These are phyloP conservation scores for Xenopus petersii DNA, from an alignment of 2,797 vertebrate species.

Conservation along the genomic window DNA sequence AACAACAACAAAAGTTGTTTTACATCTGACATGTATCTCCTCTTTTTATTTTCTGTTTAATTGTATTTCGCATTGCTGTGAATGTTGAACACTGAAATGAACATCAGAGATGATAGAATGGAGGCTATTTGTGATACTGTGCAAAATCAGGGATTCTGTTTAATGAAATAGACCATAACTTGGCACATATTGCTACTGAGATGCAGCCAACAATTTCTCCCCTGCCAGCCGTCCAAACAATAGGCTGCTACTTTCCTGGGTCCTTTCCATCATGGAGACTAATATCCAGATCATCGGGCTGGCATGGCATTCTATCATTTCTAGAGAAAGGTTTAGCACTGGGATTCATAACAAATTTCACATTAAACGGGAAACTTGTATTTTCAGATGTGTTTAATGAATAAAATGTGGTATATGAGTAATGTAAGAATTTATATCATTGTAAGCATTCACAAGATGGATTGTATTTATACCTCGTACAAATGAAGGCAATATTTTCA, in stretches of 20 bases:
- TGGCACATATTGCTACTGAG: neutral
- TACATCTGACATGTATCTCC: no score
- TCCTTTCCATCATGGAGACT: neutral
- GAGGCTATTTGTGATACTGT: neutral
- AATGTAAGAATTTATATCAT: no score
- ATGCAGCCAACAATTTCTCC: neutral
- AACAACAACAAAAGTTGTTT: neutral
- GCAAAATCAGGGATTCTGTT: neutral
- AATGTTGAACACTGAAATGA: neutral
- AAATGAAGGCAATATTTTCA: no score
- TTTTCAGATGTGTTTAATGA: no score
- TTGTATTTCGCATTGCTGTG: no score
- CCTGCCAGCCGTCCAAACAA: neutral
- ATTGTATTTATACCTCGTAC: no score
- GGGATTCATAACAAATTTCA: neutral
- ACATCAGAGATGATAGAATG: neutral
- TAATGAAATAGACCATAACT: conserved; percentile 1
- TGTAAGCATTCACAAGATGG: no score
- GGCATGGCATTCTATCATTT: neutral
- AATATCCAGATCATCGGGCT: neutral
- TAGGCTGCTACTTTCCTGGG: neutral
- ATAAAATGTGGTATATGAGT: no score
- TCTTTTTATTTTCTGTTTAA: no score
- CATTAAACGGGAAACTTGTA: no score
- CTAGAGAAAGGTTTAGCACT: neutral